Evolutionary conservation across 1,140 invertebrate genomes (phyloP).

Genomic region (Magallana angulata): DNA sequence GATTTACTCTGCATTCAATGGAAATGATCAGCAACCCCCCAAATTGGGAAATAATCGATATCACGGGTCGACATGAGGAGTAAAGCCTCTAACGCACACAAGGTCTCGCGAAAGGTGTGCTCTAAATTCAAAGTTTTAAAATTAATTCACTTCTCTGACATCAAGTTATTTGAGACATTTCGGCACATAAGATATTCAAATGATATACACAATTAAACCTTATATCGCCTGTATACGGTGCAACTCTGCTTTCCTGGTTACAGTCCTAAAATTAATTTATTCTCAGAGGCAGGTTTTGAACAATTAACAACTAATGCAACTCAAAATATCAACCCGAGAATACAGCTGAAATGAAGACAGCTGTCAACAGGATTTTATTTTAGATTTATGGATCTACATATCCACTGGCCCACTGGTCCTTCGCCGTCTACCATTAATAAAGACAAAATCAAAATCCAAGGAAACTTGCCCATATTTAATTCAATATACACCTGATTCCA

Average conservation of each 20-base stretch:
- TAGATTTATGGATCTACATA: too few species aligned
- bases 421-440: too few species aligned
- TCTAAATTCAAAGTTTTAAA: conserved; percentile 24
- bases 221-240: not conserved
- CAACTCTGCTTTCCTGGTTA: not conserved
- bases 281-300: not conserved
- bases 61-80: too few species aligned
- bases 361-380: too few species aligned
- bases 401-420: too few species aligned
- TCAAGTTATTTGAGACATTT: not conserved
- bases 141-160: conserved; percentile 31
- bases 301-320: not conserved
- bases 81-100: too few species aligned
- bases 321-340: not conserved
- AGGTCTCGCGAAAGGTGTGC: too few species aligned
- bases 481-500: too few species aligned
- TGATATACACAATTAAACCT: conserved; percentile 32
- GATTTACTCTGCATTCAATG: not conserved
- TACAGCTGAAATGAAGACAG: not conserved
- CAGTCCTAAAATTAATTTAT: not conserved
- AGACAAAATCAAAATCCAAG: too few species aligned
- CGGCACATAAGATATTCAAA: conserved; percentile 20
- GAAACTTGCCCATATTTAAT: too few species aligned
- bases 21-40: too few species aligned
- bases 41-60: too few species aligned